Evolutionary conservation across 2,797 vertebrate species (phyloP).

Genomic region (Helostoma temminkii): DNA sequence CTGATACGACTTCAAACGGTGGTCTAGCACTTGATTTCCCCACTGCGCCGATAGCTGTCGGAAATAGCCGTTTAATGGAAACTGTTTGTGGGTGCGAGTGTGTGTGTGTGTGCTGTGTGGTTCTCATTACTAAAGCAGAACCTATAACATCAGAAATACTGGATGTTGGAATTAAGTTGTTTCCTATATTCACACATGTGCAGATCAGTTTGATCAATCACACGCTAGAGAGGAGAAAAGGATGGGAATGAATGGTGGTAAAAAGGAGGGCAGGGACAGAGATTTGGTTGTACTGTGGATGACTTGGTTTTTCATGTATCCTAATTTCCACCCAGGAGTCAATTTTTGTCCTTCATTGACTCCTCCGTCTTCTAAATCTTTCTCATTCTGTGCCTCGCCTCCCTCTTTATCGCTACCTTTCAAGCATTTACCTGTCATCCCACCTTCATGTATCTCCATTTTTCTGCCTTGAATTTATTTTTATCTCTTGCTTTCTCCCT

Average conservation of each 20-base stretch:
- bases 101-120: slow-evolving; percentile 9
- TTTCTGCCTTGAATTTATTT: slow-evolving; percentile 23
- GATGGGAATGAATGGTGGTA: background rate
- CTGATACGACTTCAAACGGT: slow-evolving; percentile 71
- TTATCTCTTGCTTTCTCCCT: slow-evolving; percentile 5
- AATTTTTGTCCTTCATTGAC: slow-evolving; percentile 37
- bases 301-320: slow-evolving; percentile 41
- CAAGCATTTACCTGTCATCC: slow-evolving; percentile 22
- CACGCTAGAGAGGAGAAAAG: slow-evolving; percentile 33
- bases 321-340: slow-evolving; percentile 43
- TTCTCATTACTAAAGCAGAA: slow-evolving; percentile 30
- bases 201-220: slow-evolving; percentile 20
- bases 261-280: background rate
- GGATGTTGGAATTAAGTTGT: slow-evolving; percentile 49
- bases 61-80: slow-evolving; percentile 65
- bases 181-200: slow-evolving; percentile 25
- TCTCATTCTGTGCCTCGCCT: background rate
- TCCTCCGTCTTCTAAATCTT: slow-evolving; percentile 27
- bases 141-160: slow-evolving; percentile 38
- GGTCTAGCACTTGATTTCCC: slow-evolving; percentile 56
- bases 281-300: slow-evolving; percentile 30
- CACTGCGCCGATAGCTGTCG: slow-evolving; percentile 34
- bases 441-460: slow-evolving; percentile 1
- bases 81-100: background rate
- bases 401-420: slow-evolving; percentile 17